Evolutionary conservation across 2,888 invertebrate species (phyloP), one percentile per base, ranked within the genome.

Genomic region (Dicyrtomina minuta): DNA sequence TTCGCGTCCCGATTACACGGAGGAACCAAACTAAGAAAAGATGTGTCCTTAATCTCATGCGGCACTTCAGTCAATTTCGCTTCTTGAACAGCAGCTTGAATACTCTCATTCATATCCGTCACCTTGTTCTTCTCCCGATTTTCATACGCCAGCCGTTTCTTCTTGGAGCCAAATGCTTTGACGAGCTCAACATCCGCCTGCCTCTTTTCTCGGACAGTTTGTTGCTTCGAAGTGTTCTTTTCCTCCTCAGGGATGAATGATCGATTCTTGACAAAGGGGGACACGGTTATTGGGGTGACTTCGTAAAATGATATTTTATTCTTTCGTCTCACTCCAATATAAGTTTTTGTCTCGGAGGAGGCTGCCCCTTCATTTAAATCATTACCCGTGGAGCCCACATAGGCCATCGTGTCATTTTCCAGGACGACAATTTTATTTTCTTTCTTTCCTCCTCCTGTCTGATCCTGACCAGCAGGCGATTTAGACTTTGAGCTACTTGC

Each of bases 161-260:
- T 73, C 43, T 77, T 77, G 0, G 77, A 77, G 8, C 77, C 77
- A 71, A 77, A 77, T 0, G 73, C 70, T 51, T 75, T 74, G 1
- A 75, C 69, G 12, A 77, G 62, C 22, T 71, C 69, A 6, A 60
- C 58, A 12, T 66, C 68, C 0, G 68, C 72, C 0, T 17, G 62
- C n/a, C 66, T 49, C 61, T 53, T 75, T 43, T 75, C 73, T 43
- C 70, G 68, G 27, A 53, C 26, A 15, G 70, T 66, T 46, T 70
- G 66, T 43, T 66, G 39, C 3, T 55, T 20, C 4, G 2, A 39
- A 2, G 61, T 64, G 13, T 58, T 46, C 20, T 53, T 66, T 12
- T 70, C 66, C 17, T 65, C 51, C 15, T 74, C 73, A n/a, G 56
- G 43, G 3, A 72, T 39, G 58, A 67, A 70, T 1, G 74, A 67